Conservation (phyloP, 2,888 invertebrate genomes). For the Drosophila peninsularis region DNA sequence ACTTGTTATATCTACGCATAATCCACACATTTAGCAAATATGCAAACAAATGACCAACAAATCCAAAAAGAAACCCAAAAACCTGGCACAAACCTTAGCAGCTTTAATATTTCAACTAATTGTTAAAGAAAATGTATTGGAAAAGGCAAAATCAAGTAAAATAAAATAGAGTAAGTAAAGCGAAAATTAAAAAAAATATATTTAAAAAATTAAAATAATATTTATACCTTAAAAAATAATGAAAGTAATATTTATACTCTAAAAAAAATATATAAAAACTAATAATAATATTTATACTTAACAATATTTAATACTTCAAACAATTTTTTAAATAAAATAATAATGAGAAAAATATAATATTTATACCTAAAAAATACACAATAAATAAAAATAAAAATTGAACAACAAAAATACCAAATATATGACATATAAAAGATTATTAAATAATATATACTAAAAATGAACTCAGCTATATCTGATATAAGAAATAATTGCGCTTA, state of each 20-base stretch:
- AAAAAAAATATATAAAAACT: background rate
- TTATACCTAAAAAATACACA: background rate
- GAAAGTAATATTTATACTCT: background rate
- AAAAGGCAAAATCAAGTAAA: background rate
- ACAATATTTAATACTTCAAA: background rate
- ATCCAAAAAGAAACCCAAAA: constrained; percentile 16
- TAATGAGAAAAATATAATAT: background rate
- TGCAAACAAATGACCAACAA: constrained; percentile 41
- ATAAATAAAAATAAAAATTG: background rate
- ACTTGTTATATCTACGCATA: constrained; percentile 19
- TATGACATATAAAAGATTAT: background rate
- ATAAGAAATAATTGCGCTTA: constrained; percentile 11
- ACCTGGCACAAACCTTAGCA: constrained; percentile 53
- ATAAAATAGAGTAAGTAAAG: background rate
- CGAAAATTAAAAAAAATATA: background rate
- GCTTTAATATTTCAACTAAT: constrained; percentile 45
- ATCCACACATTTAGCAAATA: constrained; percentile 1
- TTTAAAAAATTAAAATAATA: background rate
- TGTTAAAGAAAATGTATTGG: background rate
- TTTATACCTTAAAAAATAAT: background rate
- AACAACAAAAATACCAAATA: too few species aligned
- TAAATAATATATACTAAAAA: constrained; percentile 8
- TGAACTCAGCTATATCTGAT: constrained; percentile 16
- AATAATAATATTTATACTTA: background rate
- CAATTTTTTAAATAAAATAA: background rate